Evolutionary conservation across 1,140 invertebrate species (phyloP).

Genomic region (Drosophila gunungcola): DNA sequence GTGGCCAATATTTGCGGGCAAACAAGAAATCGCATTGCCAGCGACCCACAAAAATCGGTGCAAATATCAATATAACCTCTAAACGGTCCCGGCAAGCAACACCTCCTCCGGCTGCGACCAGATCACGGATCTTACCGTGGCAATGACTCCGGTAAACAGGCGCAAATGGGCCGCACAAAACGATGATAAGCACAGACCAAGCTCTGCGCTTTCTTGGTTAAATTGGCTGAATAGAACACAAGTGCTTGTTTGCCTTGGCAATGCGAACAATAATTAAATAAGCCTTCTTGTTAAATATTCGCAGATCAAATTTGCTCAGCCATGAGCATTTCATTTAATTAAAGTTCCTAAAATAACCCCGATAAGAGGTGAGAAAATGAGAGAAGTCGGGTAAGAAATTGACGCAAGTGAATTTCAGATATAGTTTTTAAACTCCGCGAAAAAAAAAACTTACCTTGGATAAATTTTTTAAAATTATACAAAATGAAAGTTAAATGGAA

Average conservation of each 20-base stretch:
- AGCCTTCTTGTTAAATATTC: slow-evolving; percentile 68
- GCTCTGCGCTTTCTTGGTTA: slow-evolving; percentile 13
- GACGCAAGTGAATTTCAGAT: slow-evolving; percentile 44
- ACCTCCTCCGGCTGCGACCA: slow-evolving; percentile 46
- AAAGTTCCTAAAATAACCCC: slow-evolving; percentile 58
- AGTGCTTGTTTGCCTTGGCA: slow-evolving; percentile 59
- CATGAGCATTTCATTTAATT: slow-evolving; percentile 62
- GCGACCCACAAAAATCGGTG: slow-evolving; percentile 70
- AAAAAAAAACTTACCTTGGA: no score
- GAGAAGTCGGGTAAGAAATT: slow-evolving; percentile 32
- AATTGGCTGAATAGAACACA: slow-evolving; percentile 51
- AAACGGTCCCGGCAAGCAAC: slow-evolving; percentile 60
- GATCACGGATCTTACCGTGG: slow-evolving; percentile 43
- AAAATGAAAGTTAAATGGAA: no score
- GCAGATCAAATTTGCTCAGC: slow-evolving; percentile 56
- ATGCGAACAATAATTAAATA: slow-evolving; percentile 73
- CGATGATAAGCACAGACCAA: slow-evolving; percentile 19
- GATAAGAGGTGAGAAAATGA: slow-evolving; percentile 60
- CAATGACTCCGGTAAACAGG: slow-evolving; percentile 46
- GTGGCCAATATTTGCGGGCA: slow-evolving; percentile 61
- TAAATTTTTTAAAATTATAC: no score
- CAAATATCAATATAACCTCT: slow-evolving; percentile 74
- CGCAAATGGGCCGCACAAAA: slow-evolving; percentile 1
- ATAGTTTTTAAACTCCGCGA: no score
- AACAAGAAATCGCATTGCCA: slow-evolving; percentile 69